phyloP scores from a whole-genome alignment of 2,113 vertebrate species.

The Cynoglossus semilaevis region DNA sequence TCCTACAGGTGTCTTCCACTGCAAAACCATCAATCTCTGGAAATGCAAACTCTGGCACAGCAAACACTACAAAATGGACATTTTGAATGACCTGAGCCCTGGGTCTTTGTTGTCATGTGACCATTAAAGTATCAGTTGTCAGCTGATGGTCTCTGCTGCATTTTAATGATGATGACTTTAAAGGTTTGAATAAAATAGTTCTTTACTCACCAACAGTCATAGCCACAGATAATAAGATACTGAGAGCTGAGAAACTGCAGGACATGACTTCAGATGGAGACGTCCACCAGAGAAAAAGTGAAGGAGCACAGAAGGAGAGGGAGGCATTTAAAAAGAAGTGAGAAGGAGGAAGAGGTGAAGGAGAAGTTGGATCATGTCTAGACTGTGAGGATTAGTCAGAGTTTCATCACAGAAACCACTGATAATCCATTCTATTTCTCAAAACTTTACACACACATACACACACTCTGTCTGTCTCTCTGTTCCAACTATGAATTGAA shows the following conservation, averaged over 20 bases:
- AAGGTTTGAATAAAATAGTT: neutral
- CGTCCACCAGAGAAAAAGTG: neutral
- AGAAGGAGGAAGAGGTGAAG: constrained; percentile 7
- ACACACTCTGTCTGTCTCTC: neutral
- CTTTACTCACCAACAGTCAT: constrained; percentile 31
- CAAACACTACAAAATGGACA: neutral
- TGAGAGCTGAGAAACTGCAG: neutral
- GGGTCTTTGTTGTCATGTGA: too few relatives aligned
- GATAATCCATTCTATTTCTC: constrained; percentile 15
- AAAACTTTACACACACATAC: neutral
- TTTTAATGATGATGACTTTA: too few relatives aligned
- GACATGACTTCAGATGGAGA: constrained; percentile 15
- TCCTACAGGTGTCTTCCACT: constrained; percentile 44
- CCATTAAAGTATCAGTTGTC: too few relatives aligned
- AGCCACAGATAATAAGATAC: neutral
- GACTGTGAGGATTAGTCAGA: constrained; percentile 33
- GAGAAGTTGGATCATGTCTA: constrained; percentile 31
- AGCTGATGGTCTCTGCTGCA: too few relatives aligned
- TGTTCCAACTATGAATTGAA: too few relatives aligned
- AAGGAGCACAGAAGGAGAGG: neutral
- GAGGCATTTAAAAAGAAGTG: neutral
- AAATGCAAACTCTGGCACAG: constrained; percentile 1
- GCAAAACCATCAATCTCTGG: constrained; percentile 52
- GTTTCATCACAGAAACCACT: constrained; percentile 35
- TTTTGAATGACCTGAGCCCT: constrained; percentile 6